Evolutionary conservation across 2,797 vertebrate species (phyloP).

Genomic region (Dendrocincla tyrannina): DNA sequence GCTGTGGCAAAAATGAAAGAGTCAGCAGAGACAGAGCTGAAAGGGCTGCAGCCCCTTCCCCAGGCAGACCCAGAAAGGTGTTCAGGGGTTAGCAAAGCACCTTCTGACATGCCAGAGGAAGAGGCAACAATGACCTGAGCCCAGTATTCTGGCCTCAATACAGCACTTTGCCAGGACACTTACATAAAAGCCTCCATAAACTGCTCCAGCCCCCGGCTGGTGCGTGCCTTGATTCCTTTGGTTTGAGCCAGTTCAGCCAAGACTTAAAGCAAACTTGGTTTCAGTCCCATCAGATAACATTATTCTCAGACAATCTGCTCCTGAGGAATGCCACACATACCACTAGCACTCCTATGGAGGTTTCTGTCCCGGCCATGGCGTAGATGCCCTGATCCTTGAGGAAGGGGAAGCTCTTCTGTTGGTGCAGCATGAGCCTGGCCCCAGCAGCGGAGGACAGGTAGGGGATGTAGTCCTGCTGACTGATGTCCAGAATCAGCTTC

Average conservation of each 20-base stretch:
- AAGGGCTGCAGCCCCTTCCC: background rate
- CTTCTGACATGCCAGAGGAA: background rate
- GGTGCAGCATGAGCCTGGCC: slow-evolving; percentile 78
- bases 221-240: background rate
- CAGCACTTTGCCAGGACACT: slow-evolving; percentile 26
- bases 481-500: slow-evolving; percentile 82
- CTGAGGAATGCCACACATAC: slow-evolving; percentile 68
- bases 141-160: background rate
- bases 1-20: background rate
- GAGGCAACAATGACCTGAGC: background rate
- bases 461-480: slow-evolving; percentile 80
- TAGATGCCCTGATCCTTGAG: slow-evolving; percentile 82
- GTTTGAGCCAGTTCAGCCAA: slow-evolving; percentile 68
- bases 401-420: slow-evolving; percentile 81
- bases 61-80: background rate
- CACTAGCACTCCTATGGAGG: slow-evolving; percentile 82
- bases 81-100: background rate
- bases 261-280: slow-evolving; percentile 48
- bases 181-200: slow-evolving; percentile 48
- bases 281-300: slow-evolving; percentile 69
- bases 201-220: background rate
- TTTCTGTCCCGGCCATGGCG: slow-evolving; percentile 78
- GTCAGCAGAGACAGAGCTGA: background rate
- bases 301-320: slow-evolving; percentile 52
- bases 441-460: slow-evolving; percentile 76